Evolutionary conservation across 2,888 invertebrate species (phyloP), one percentile per base, ranked within the genome.

Genomic region (Frankliniella intonsa): DNA sequence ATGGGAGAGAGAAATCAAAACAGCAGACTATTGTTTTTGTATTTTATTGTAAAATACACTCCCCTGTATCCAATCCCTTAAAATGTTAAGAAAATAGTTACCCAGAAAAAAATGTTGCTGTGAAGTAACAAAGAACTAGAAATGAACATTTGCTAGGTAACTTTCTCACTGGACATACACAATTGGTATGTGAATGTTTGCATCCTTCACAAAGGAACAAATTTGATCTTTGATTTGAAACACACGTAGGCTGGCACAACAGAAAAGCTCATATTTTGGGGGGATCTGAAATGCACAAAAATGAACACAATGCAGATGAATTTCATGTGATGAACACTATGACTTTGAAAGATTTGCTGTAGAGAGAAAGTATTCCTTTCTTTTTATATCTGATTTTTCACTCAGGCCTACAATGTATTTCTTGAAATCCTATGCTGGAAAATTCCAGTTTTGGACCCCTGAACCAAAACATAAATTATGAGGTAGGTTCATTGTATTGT

Each of bases 81-180:
- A 76, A 76, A 12, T 12, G 69, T 76, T 76, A 76, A 76, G 69
- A 76, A 38, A 76, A 76, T 76, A 76, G 25, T 76, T 25, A 25
- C 22, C 69, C 69, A 25, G 69, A 38, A 38, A 38, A 38, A 38
- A 3, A 38, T 38, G 38, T 38, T 38, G 3, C 38, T 38, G 38
- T 38, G 38, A 38, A 38, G 38, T 38, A 38, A 5, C 5, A 38
- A 38, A 2, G 5, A 38, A 38, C 38, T 38, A 3, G 38, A 2
- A 38, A 38, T 38, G 38, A 38, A 38, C 38, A 38, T 38, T 38
- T 38, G 38, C 38, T 3, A 38, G 38, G 38, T 38, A 38, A 38
- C 38, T 38, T 38, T 38, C 5, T 38, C 38, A 38, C 38, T 38
- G 38, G 38, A 38, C 38, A 38, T 38, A 38, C 38, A 38, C 38